phyloP scores from a whole-genome alignment of 2,797 vertebrate species.

The Semaprochilodus insignis region DNA sequence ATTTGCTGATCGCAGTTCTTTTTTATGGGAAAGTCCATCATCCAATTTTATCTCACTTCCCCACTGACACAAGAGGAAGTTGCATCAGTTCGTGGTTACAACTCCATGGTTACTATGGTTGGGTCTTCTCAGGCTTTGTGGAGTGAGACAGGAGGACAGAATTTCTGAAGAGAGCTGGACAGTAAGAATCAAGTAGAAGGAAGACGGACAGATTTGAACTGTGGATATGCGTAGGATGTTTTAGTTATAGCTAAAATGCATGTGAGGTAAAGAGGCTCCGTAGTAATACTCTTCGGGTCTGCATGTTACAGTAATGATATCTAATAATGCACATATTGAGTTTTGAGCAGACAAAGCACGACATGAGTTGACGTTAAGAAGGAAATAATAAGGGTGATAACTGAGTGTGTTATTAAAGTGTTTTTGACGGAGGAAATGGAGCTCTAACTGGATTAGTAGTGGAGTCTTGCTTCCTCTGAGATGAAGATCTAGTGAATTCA shows the following conservation, averaged over 20 bases:
- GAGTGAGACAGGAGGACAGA: neutral
- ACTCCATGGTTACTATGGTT: neutral
- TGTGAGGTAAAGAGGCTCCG: too few relatives aligned
- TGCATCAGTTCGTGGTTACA: neutral
- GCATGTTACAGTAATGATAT: neutral
- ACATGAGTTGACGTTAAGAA: neutral
- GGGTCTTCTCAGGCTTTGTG: neutral
- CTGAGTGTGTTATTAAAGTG: neutral
- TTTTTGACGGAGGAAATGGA: conserved; percentile 25
- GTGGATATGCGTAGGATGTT: too few relatives aligned
- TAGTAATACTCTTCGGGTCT: neutral
- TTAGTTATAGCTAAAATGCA: too few relatives aligned
- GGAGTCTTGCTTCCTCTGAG: conserved; percentile 10
- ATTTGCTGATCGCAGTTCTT: conserved; percentile 3
- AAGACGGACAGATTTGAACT: too few relatives aligned
- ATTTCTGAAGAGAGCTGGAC: neutral
- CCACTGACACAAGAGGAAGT: conserved; percentile 10
- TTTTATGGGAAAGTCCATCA: neutral
- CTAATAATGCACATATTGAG: neutral
- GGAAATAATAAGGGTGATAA: conserved; percentile 1
- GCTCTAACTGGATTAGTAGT: conserved; percentile 28
- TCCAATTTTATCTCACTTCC: neutral
- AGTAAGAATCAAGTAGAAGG: neutral
- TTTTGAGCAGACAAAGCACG: neutral
- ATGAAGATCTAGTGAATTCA: conserved; percentile 30